Percentiles rank a stretch among this genome's conserved stretches.
Conservation (phyloP, 1,140 invertebrate species). For the Eciton burchellii region DNA sequence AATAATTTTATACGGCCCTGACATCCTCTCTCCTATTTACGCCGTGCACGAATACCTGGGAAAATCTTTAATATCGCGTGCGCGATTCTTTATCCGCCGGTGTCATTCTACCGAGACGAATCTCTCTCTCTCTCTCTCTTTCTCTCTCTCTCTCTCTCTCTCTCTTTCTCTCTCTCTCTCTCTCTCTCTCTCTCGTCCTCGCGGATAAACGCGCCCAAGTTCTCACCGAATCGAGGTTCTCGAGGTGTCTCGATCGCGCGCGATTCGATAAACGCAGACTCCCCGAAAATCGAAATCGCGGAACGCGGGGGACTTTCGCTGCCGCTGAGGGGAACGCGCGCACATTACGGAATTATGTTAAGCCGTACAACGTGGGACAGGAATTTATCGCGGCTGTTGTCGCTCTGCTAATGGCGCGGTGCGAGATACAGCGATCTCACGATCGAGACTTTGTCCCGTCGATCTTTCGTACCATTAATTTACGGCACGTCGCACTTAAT, state of each 20-base stretch:
- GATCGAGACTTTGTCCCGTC: conserved; percentile 60
- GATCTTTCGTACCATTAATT: conserved; percentile 63
- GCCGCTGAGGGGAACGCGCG: conserved; percentile 19
- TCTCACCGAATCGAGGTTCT: conserved; percentile 14
- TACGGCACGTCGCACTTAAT: conserved; percentile 47
- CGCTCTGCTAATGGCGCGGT: conserved; percentile 44
- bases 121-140: conserved; percentile 9
- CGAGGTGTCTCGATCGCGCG: not conserved
- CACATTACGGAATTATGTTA: conserved; percentile 21
- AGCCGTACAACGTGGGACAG: conserved; percentile 51
- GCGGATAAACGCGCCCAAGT: conserved; percentile 24
- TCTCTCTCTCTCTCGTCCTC: not conserved
- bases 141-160: not conserved
- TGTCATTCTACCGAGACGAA: conserved; percentile 56
- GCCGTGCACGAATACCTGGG: conserved; percentile 53
- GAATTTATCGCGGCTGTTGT: conserved; percentile 53
- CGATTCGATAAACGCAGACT: not conserved
- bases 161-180: not conserved
- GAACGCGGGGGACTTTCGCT: conserved; percentile 36
- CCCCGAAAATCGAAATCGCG: conserved; percentile 3
- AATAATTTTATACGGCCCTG: conserved; percentile 60
- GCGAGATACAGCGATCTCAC: conserved; percentile 50
- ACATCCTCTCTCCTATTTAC: conserved; percentile 58
- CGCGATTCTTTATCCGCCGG: conserved; percentile 47
- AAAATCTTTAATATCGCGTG: conserved; percentile 62